Conservation (phyloP, 2,113 vertebrate genomes). For the Oophaga pumilio region DNA sequence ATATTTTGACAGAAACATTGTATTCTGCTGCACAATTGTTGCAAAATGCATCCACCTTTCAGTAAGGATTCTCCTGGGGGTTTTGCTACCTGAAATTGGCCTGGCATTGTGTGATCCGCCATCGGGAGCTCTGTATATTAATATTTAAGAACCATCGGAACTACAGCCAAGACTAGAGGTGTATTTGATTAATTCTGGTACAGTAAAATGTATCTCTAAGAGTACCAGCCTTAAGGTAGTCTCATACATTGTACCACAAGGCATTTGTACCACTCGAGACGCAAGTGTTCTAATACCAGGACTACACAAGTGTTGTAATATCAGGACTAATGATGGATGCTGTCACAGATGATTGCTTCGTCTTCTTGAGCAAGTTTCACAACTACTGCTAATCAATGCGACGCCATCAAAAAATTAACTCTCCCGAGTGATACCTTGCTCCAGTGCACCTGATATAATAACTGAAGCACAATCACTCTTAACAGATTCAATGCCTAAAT, state of each 20-base stretch:
- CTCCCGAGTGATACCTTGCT: no score
- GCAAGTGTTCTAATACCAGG: no score
- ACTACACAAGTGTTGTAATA: no score
- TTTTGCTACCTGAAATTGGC: background rate
- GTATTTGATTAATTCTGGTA: background rate
- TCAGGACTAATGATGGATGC: no score
- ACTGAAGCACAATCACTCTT: no score
- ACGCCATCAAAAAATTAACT: no score
- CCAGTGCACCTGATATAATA: no score
- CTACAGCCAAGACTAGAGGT: background rate
- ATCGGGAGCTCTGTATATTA: background rate
- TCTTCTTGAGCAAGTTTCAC: no score
- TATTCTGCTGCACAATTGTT: background rate
- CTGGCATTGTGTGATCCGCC: background rate
- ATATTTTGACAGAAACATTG: conserved; percentile 30
- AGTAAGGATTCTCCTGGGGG: background rate
- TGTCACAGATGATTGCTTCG: no score
- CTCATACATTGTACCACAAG: background rate
- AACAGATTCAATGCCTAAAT: no score
- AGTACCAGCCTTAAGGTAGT: background rate
- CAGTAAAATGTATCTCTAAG: background rate
- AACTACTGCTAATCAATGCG: no score
- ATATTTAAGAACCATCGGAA: conserved; percentile 18
- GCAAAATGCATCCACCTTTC: conserved; percentile 14
- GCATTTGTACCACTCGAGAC: no score